Conservation (phyloP, 2,888 invertebrate genomes). For the Bruchidius siliquastri region DNA sequence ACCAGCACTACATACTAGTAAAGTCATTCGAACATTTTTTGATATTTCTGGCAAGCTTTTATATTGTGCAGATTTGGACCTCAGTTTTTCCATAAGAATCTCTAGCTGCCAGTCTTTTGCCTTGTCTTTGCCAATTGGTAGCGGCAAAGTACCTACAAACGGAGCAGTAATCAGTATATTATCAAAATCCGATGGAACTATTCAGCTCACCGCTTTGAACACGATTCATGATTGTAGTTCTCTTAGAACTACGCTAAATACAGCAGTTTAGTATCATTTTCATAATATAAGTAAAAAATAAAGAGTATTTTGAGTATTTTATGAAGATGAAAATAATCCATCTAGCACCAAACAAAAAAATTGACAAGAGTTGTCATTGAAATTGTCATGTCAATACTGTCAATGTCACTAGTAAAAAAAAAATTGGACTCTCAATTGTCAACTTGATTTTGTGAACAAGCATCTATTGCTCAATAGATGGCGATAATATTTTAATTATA, state of each 20-base stretch:
- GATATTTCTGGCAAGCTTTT: slow-evolving; percentile 82
- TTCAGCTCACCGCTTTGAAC: slow-evolving; percentile 32
- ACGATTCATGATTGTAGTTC: slow-evolving; percentile 28
- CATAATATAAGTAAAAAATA: slow-evolving; percentile 3
- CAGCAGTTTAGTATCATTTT: slow-evolving; percentile 21
- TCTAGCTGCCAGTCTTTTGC: slow-evolving; percentile 76
- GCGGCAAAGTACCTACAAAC: slow-evolving; percentile 27
- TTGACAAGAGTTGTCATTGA: slow-evolving; percentile 20
- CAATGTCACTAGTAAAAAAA: too few relatives aligned
- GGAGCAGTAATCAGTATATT: background rate
- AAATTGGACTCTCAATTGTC: too few relatives aligned
- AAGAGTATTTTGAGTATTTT: background rate
- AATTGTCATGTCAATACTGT: too few relatives aligned
- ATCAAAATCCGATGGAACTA: slow-evolving; percentile 9
- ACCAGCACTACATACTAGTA: slow-evolving; percentile 59
- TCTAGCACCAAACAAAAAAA: slow-evolving; percentile 33
- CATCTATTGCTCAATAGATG: too few relatives aligned
- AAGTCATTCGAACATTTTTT: slow-evolving; percentile 80
- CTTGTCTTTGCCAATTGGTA: slow-evolving; percentile 49
- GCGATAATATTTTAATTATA: too few relatives aligned
- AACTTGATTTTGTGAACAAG: too few relatives aligned
- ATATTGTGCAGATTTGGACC: slow-evolving; percentile 76
- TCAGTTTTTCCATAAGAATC: slow-evolving; percentile 85
- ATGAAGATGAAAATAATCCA: slow-evolving; percentile 14
- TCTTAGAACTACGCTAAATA: slow-evolving; percentile 11